Evolutionary conservation across 2,113 vertebrate species (phyloP).

Genomic region (Oenanthe oenanthe): DNA sequence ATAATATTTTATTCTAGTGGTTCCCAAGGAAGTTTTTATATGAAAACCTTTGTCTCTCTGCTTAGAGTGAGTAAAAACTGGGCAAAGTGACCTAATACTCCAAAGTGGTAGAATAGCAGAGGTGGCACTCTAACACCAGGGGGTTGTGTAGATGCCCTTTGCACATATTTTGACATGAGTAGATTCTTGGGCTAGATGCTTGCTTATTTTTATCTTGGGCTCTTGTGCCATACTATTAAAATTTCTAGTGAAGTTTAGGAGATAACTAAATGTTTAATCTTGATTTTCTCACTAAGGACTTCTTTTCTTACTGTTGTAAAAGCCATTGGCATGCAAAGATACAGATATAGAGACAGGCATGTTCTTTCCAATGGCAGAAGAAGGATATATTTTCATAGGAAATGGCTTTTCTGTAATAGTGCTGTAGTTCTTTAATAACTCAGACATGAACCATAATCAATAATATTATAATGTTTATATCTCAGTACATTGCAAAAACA

Average conservation of each 20-base stretch:
- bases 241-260: not conserved
- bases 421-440: not conserved
- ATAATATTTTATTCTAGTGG: not conserved
- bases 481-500: not conserved
- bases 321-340: not conserved
- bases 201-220: not conserved
- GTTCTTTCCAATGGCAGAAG: not conserved
- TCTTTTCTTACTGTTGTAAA: not conserved
- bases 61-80: not conserved
- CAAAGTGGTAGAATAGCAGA: not conserved
- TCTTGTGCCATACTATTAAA: not conserved
- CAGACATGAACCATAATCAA: not conserved
- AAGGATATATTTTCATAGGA: not conserved
- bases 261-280: not conserved
- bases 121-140: not conserved
- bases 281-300: not conserved
- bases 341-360: not conserved
- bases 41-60: not conserved
- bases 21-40: not conserved
- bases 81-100: not conserved
- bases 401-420: not conserved
- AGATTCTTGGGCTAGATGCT: no score
- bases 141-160: not conserved
- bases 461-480: not conserved
- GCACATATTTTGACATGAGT: not conserved